Percentiles rank a stretch among this genome's conserved stretches.
These are phyloP conservation scores for Morelia viridis DNA, from an alignment of 2,797 vertebrate genomes.

Conservation along the genomic window DNA sequence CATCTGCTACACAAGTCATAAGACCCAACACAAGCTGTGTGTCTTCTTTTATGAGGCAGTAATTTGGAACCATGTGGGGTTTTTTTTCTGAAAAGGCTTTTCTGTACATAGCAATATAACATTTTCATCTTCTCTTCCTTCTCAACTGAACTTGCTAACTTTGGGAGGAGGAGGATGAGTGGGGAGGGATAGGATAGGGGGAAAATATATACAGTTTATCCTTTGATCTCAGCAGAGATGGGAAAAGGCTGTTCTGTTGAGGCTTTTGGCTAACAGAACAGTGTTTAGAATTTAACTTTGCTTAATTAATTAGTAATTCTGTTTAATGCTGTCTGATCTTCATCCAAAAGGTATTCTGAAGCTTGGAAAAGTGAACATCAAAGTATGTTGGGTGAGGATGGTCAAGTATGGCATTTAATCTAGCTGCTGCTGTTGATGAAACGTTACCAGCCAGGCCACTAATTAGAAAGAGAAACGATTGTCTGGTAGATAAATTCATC, in stretches of 20 bases:
- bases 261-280: constrained; percentile 97
- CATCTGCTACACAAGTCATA: too few species aligned
- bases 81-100: neutral
- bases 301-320: constrained; percentile 99
- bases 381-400: constrained; percentile 86
- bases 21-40: neutral
- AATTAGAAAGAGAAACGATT: constrained; percentile 65
- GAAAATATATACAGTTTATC: constrained; percentile 75
- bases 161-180: neutral
- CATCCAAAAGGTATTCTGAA: constrained; percentile 93
- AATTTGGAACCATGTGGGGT: neutral
- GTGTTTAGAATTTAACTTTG: constrained; percentile 99
- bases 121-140: constrained; percentile 7
- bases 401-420: constrained; percentile 81
- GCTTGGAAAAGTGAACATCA: constrained; percentile 94
- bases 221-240: constrained; percentile 89
- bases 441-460: constrained; percentile 70
- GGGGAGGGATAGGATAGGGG: constrained; percentile 61
- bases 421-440: constrained; percentile 76
- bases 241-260: constrained; percentile 87
- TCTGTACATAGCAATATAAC: neutral
- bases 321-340: constrained; percentile 98
- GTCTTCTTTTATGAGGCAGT: neutral
- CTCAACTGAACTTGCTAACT: constrained; percentile 26
- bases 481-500: constrained; percentile 64